Conservation (phyloP, 2,888 invertebrate species). For the Chrysolina oricalcia region DNA sequence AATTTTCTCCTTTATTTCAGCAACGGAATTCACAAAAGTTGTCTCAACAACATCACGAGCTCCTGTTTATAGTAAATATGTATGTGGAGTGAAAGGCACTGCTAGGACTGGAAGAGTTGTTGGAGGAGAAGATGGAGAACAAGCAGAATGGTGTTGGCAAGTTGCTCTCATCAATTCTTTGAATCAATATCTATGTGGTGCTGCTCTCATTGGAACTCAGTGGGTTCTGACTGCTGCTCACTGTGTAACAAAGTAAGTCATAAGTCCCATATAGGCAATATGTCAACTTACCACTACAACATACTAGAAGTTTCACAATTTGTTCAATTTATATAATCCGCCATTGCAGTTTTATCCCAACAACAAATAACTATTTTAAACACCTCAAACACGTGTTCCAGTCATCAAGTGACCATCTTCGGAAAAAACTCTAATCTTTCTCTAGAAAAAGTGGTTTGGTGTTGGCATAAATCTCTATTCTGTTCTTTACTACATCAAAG, state of each 20-base stretch:
- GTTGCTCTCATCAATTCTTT: slow-evolving; percentile 93
- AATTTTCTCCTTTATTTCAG: slow-evolving; percentile 52
- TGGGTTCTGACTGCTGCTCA: slow-evolving; percentile 96
- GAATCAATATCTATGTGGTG: slow-evolving; percentile 95
- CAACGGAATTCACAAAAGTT: slow-evolving; percentile 65
- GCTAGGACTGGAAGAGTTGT: slow-evolving; percentile 81
- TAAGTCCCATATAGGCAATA: not conserved
- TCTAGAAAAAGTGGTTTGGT: too few relatives aligned
- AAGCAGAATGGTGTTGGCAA: slow-evolving; percentile 97
- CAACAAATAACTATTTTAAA: too few relatives aligned
- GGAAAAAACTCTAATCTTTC: too few relatives aligned
- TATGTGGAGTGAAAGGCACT: slow-evolving; percentile 93
- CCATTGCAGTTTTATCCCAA: too few relatives aligned
- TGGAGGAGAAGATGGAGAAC: slow-evolving; percentile 92
- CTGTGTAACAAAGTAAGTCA: slow-evolving; percentile 91
- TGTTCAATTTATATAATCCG: too few relatives aligned
- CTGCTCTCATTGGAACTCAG: slow-evolving; percentile 93
- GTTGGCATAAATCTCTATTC: too few relatives aligned
- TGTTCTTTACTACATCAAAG: too few relatives aligned
- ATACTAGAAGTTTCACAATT: too few relatives aligned
- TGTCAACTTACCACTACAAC: not conserved
- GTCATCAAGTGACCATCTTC: too few relatives aligned
- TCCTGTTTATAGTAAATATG: slow-evolving; percentile 90
- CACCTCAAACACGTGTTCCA: too few relatives aligned
- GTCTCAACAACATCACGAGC: slow-evolving; percentile 79